Base-by-base conservation (phyloP, 2,113 vertebrate genomes). In the Gambusia holbrooki region DNA sequence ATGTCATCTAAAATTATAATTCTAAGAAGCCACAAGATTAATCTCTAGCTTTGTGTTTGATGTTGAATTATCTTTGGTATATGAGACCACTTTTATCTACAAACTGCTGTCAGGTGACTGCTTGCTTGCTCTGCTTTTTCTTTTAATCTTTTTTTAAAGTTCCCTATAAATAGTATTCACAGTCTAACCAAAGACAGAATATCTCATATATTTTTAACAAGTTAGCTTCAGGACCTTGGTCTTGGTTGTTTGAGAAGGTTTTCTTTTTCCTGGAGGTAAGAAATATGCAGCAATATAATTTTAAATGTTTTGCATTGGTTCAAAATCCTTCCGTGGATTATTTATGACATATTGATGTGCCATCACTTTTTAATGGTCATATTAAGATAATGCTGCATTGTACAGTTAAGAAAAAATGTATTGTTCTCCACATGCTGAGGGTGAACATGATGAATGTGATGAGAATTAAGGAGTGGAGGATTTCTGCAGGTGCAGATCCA, bases 1-100 rank as follows among this genome's bases (percentile, higher is more conserved):
- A 66, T 88, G 87, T 92, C 72, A 91, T 92, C 83, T 88, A 85
- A 88, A 91, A 90, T 92, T 88, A 87, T 81, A 82, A 91, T 88
- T 80, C 76, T 88, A 84, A 75, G 71, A 80, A 91, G 69, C 81
- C 86, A 77, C 62, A 76, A 90, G 87, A 90, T 89, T 91, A 85
- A 85, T 90, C 77, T 80, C 58, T 68, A 75, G 85, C 62, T 82
- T 83, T 84, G 65, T 77, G 40, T 92, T 89, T 91, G 86, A 92
- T 86, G 85, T 84, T 64, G 76, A 85, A 74, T 90, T 64, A 76
- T 86, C 86, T 79, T 73, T 65, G 67, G 51, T 58, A 78, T 80
- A 62, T 62, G 82, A 87, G 81, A 78, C 76, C 79, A 79, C 76
- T 92, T 92, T 85, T 92, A 89, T 93, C 90, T 91, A 89, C 88